Evolutionary conservation across 2,888 invertebrate species (phyloP).

Genomic region (Polydrusus pterygomalis): DNA sequence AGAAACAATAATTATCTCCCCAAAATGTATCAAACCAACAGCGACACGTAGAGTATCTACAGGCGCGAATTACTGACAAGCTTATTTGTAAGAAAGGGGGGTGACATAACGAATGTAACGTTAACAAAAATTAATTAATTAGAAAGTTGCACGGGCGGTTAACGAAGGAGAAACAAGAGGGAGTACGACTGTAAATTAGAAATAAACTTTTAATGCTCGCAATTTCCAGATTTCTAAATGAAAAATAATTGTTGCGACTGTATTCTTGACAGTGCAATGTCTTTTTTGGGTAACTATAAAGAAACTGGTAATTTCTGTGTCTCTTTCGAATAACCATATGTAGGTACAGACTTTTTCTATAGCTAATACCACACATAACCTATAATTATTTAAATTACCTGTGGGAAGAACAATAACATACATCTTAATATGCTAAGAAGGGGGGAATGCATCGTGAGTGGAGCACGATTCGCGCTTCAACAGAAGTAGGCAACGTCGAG

Average conservation of each 20-base stretch:
- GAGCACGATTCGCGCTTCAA: no score
- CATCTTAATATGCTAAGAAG: no score
- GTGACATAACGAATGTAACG: conserved; percentile 60
- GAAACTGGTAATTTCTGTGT: no score
- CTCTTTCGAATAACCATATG: no score
- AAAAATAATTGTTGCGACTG: conserved; percentile 63
- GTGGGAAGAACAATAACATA: no score
- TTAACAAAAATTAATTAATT: conserved; percentile 66
- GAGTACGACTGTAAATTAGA: conserved; percentile 66
- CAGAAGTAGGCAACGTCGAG: no score
- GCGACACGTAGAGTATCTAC: conserved; percentile 42
- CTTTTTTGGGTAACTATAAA: not conserved
- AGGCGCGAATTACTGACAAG: conserved; percentile 59
- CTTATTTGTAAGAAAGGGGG: conserved; percentile 58
- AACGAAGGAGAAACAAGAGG: conserved; percentile 63
- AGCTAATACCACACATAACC: no score
- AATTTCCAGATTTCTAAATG: conserved; percentile 63
- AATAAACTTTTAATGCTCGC: conserved; percentile 67
- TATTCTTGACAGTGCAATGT: conserved; percentile 42
- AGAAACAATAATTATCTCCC: not conserved
- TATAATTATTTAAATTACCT: no score
- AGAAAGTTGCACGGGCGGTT: conserved; percentile 63
- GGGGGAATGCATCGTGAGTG: no score
- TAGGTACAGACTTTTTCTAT: no score
- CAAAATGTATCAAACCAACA: not conserved